Percentiles rank a stretch among this genome's conserved stretches.
Conservation (phyloP, 2,888 invertebrate species). For the Sinohyriopsis cumingii region DNA sequence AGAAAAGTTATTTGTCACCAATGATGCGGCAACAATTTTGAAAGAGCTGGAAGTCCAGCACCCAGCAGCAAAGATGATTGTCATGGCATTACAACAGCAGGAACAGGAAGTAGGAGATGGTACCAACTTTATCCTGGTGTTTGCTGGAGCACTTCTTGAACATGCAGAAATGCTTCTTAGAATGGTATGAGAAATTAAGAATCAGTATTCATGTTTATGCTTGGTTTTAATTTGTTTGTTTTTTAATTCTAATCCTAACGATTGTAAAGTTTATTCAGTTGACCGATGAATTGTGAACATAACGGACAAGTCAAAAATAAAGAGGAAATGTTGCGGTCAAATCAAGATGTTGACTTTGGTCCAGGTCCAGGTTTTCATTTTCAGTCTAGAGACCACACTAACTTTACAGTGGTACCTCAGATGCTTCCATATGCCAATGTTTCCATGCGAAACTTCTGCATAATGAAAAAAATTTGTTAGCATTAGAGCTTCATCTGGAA, state of each 20-base stretch:
- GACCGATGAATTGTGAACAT: no score
- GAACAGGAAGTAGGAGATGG: slow-evolving; percentile 99
- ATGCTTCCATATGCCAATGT: no score
- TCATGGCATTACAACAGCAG: slow-evolving; percentile 97
- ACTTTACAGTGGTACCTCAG: no score
- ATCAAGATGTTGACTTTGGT: no score
- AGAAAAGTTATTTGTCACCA: slow-evolving; percentile 98
- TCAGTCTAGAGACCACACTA: no score
- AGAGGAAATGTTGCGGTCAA: no score
- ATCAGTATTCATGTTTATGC: not conserved
- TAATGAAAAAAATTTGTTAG: no score
- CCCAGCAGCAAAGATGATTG: slow-evolving; percentile 97
- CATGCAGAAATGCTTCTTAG: slow-evolving; percentile 92
- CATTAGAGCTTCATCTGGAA: no score
- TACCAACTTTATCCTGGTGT: slow-evolving; percentile 96
- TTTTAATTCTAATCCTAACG: no score
- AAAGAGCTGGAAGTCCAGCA: slow-evolving; percentile 84
- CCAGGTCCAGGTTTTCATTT: no score
- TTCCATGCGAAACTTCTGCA: no score
- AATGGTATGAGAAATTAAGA: slow-evolving; percentile 75
- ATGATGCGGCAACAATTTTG: slow-evolving; percentile 98
- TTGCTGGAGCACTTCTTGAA: slow-evolving; percentile 93
- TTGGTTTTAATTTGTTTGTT: not conserved
- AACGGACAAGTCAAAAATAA: no score
- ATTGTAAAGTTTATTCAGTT: not conserved